Evolutionary conservation across 2,797 vertebrate genomes (phyloP), one percentile per base, ranked within the genome.

Genomic region (Gambelia wislizenii): DNA sequence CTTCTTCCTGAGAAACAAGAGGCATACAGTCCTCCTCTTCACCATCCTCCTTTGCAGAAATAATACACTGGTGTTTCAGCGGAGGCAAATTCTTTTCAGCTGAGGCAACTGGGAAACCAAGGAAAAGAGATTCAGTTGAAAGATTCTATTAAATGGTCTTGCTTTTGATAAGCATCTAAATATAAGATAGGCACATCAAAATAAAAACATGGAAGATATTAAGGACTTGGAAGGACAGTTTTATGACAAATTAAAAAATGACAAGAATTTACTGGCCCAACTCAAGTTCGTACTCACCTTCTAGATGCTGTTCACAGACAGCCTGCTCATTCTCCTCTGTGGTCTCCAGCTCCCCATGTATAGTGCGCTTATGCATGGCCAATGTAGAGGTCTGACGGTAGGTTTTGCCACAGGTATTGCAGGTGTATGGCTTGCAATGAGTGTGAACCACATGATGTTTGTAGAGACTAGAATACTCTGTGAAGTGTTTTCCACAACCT

Each of bases 371-470:
- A 95, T 98, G 97, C 97, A 96, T 97, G 93, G 97, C 97, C 91
- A 98, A 96, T 0, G 97, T 98, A 88, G 98, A 98, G 64, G 97
- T 97, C 95, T 98, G 98, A 20, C 97, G 95, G 95, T 97, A 98
- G 44, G 96, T 98, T 95, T 98, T 98, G 83, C 98, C 97, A 0
- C 98, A 98, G 80, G 96, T 96, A 61, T 94, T 97, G 95, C 98
- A 98, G 74, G 96, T 97, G 95, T 98, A 98, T 89, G 98, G 97
- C 92, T 98, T 98, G 96, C 97, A 98, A 96, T 97, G 98, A 0
- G 97, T 98, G 96, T 98, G 98, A 33, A 98, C 98, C 93, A 98
- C 97, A 0, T 98, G 97, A 95, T 98, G 98, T 89, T 98, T 98
- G 92, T 98, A 98, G 76, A 98, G 97, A 94, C 97, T 98, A 22